phyloP scores from a whole-genome alignment of 1,140 invertebrate species.

The Bemisia tabaci region DNA sequence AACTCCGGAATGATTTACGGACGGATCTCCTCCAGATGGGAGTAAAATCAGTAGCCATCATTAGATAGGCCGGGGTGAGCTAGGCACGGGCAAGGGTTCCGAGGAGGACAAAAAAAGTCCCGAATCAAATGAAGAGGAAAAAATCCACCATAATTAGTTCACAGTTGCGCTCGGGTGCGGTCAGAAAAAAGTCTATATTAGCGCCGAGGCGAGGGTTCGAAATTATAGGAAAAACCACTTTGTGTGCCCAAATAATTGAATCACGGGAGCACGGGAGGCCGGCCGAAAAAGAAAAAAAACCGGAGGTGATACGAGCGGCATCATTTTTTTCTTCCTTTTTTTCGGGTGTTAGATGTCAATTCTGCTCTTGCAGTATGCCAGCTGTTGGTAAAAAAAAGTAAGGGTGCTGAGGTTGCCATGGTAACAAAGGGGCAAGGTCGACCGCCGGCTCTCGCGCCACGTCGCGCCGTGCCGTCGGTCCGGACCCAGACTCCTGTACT shows the following conservation, averaged over 20 bases:
- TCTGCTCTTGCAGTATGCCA: background rate
- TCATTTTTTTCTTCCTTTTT: background rate
- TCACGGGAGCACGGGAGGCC: background rate
- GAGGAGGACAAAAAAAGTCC: too few species aligned
- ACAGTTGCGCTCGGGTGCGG: too few species aligned
- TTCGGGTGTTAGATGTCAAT: background rate
- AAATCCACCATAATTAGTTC: too few species aligned
- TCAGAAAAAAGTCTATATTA: too few species aligned
- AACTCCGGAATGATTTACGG: too few species aligned
- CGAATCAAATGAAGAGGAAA: too few species aligned
- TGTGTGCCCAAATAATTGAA: background rate
- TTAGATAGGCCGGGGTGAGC: too few species aligned
- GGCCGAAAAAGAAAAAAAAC: background rate
- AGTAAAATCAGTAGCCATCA: too few species aligned
- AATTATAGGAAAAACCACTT: background rate
- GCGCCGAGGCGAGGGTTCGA: background rate
- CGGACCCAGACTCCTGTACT: too few species aligned
- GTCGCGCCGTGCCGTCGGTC: background rate
- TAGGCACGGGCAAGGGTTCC: too few species aligned
- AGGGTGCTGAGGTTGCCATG: background rate
- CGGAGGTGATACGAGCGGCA: background rate
- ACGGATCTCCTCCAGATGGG: too few species aligned
- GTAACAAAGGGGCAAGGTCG: background rate
- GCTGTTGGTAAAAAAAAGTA: background rate
- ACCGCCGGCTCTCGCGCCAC: background rate